These are phyloP conservation scores for Heterotilapia buettikoferi DNA, from an alignment of 2,113 vertebrate genomes.

Conservation along the genomic window DNA sequence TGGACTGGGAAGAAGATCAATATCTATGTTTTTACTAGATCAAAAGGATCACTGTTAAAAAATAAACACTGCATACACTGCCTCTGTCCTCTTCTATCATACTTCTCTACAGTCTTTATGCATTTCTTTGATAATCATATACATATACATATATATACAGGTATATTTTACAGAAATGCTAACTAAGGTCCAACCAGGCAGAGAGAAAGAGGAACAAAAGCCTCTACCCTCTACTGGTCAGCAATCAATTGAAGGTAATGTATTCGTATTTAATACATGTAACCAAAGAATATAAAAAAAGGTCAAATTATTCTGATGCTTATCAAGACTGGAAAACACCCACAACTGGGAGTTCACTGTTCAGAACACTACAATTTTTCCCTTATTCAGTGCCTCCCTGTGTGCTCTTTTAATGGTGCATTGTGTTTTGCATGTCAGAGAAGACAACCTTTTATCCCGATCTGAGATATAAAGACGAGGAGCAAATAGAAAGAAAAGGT, in stretches of 20 bases:
- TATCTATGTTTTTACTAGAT: slow-evolving; percentile 42
- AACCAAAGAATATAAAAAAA: background rate
- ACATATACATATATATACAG: background rate
- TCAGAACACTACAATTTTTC: background rate
- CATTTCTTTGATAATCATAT: background rate
- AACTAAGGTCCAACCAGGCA: background rate
- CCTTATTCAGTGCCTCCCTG: background rate
- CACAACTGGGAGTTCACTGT: background rate
- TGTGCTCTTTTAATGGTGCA: background rate
- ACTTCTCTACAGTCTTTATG: background rate
- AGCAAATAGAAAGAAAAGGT: background rate
- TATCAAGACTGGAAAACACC: background rate
- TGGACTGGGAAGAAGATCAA: slow-evolving; percentile 27
- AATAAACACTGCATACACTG: slow-evolving; percentile 7
- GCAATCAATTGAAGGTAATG: background rate
- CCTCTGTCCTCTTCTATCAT: background rate
- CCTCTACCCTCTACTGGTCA: background rate
- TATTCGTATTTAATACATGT: background rate
- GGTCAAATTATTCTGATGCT: slow-evolving; percentile 11
- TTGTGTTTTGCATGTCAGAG: slow-evolving; percentile 8
- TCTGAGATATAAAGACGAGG: background rate
- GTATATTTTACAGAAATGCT: background rate
- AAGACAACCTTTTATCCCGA: background rate
- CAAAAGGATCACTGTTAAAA: slow-evolving; percentile 27
- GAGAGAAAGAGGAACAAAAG: background rate